Evolutionary conservation across 2,113 vertebrate genomes (phyloP).

Genomic region (Otolemur garnettii): DNA sequence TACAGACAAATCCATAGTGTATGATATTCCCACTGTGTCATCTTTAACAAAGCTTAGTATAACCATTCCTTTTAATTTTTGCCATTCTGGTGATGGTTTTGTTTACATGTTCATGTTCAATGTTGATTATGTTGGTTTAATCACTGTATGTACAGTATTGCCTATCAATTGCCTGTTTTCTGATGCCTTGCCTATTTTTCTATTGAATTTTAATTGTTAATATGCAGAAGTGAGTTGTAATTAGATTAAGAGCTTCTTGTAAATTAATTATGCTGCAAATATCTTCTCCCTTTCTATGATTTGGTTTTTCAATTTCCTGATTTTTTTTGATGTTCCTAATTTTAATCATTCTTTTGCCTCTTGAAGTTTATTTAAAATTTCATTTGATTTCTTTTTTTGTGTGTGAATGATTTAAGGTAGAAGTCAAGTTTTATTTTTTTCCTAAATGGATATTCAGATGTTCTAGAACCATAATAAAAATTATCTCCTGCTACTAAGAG

Average conservation of each 20-base stretch:
- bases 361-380: slow-evolving; percentile 22
- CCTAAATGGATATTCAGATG: background rate
- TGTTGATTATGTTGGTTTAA: background rate
- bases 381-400: background rate
- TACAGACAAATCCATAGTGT: slow-evolving; percentile 1
- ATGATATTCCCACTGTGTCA: background rate
- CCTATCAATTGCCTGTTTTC: background rate
- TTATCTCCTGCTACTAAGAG: background rate
- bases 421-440: background rate
- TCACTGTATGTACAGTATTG: background rate
- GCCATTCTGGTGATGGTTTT: background rate
- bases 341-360: slow-evolving; percentile 18
- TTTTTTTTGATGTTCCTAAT: slow-evolving; percentile 30
- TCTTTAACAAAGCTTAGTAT: slow-evolving; percentile 2
- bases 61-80: slow-evolving; percentile 17
- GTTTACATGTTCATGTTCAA: background rate
- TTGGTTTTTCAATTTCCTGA: slow-evolving; percentile 27
- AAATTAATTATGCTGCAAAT: background rate
- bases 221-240: slow-evolving; percentile 20
- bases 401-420: background rate
- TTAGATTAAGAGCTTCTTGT: background rate
- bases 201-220: background rate
- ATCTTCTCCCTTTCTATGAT: slow-evolving; percentile 6
- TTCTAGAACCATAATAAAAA: background rate
- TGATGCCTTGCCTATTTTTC: slow-evolving; percentile 27